Percentiles rank a stretch among this genome's conserved stretches.
Conservation (phyloP, 1,140 invertebrate genomes). For the Nylanderia fulva region DNA sequence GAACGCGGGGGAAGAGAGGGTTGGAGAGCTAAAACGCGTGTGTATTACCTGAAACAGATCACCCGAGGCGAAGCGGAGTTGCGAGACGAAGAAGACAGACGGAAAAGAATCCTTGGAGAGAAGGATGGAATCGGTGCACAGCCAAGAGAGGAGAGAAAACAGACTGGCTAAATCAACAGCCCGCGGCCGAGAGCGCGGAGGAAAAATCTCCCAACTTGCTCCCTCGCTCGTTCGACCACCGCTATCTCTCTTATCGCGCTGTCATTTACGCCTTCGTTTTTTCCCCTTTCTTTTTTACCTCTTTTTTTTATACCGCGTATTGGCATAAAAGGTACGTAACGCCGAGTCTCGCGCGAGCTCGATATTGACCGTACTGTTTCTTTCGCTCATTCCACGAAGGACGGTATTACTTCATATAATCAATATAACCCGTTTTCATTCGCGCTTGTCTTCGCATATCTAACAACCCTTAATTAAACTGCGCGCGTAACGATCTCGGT, state of each 20-base stretch:
- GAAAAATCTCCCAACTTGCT: slow-evolving; percentile 18
- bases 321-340: slow-evolving; percentile 57
- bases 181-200: slow-evolving; percentile 32
- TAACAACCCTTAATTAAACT: background rate
- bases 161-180: slow-evolving; percentile 59
- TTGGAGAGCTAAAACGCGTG: slow-evolving; percentile 13
- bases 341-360: slow-evolving; percentile 24
- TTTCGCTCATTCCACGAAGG: background rate
- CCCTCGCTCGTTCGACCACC: slow-evolving; percentile 2
- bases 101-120: slow-evolving; percentile 31
- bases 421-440: background rate
- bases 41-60: slow-evolving; percentile 60
- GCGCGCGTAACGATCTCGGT: too few species aligned
- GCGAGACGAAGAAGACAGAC: slow-evolving; percentile 1
- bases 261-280: slow-evolving; percentile 44
- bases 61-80: slow-evolving; percentile 16
- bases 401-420: slow-evolving; percentile 20
- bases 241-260: slow-evolving; percentile 23
- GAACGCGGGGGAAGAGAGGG: too few species aligned
- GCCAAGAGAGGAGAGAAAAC: slow-evolving; percentile 30
- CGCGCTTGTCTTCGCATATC: background rate
- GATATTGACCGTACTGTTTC: slow-evolving; percentile 41
- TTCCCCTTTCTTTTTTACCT: background rate
- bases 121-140: slow-evolving; percentile 13
- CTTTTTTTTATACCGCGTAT: background rate